phyloP scores from a whole-genome alignment of 2,113 vertebrate genomes.

The Callionymus lyra region DNA sequence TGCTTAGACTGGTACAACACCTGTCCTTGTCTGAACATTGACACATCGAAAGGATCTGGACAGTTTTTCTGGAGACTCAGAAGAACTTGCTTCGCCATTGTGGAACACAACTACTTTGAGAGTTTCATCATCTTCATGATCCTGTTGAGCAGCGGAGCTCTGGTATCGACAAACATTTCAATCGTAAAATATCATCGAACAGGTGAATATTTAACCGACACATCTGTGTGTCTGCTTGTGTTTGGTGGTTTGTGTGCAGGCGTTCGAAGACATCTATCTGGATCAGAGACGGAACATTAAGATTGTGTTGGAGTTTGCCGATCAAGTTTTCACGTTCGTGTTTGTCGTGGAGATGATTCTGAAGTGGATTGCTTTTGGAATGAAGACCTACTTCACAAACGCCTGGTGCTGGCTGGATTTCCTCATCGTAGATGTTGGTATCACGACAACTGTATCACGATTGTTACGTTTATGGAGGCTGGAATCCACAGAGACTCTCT shows the following conservation, averaged over 20 bases:
- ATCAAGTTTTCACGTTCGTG: slow-evolving; percentile 88
- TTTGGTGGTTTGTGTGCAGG: slow-evolving; percentile 54
- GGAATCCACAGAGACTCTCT: background rate
- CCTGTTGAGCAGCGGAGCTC: slow-evolving; percentile 86
- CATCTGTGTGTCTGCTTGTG: background rate
- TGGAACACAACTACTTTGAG: slow-evolving; percentile 93
- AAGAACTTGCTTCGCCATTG: slow-evolving; percentile 79
- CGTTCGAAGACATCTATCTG: slow-evolving; percentile 91
- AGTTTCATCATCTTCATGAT: slow-evolving; percentile 98
- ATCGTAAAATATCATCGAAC: too few species aligned
- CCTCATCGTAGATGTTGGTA: slow-evolving; percentile 86
- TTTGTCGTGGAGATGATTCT: slow-evolving; percentile 93
- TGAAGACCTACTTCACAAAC: slow-evolving; percentile 90
- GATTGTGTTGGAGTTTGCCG: slow-evolving; percentile 80
- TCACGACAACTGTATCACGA: background rate
- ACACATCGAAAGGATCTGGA: slow-evolving; percentile 69
- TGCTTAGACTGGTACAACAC: slow-evolving; percentile 74
- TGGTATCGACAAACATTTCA: slow-evolving; percentile 57
- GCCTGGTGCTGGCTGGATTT: slow-evolving; percentile 98
- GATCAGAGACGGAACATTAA: slow-evolving; percentile 78
- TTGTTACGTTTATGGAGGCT: too few species aligned
- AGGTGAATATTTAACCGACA: background rate
- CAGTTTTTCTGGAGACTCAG: slow-evolving; percentile 79
- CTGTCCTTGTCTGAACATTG: slow-evolving; percentile 76
- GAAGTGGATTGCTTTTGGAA: slow-evolving; percentile 93